Conservation (phyloP, 2,113 vertebrate genomes). For the Upupa epops region DNA sequence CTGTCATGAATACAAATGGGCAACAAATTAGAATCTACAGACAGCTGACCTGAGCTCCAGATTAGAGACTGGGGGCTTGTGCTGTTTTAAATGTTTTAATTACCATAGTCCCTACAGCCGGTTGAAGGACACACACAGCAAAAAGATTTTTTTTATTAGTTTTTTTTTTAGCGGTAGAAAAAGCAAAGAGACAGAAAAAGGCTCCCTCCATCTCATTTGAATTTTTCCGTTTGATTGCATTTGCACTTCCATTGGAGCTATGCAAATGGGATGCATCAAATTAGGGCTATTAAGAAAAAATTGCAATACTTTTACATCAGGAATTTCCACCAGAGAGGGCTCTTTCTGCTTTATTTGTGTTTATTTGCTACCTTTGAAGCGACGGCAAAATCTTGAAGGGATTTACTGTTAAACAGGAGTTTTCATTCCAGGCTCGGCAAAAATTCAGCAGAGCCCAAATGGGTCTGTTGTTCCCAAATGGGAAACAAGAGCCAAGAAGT, state of each 20-base stretch:
- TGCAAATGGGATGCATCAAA: conserved; percentile 76
- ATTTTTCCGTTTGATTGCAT: conserved; percentile 71
- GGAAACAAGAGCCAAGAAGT: accelerated
- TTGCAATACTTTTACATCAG: not conserved
- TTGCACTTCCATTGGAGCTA: conserved; percentile 75
- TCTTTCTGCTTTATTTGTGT: not conserved
- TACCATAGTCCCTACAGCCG: conserved; percentile 83
- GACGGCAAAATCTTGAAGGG: not conserved
- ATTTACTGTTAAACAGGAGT: not conserved
- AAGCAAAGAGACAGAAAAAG: conserved; percentile 56
- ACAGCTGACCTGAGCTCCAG: conserved; percentile 93
- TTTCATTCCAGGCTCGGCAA: not conserved
- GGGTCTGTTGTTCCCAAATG: too few species aligned
- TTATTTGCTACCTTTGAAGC: not conserved
- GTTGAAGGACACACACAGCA: conserved; percentile 88
- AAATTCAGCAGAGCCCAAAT: not conserved
- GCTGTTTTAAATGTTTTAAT: conserved; percentile 95
- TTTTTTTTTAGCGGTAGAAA: conserved; percentile 50
- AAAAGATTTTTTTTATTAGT: conserved; percentile 54
- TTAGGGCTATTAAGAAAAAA: conserved; percentile 68
- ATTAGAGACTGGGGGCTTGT: conserved; percentile 84
- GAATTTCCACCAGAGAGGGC: not conserved
- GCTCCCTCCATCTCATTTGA: conserved; percentile 59
- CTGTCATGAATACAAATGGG: conserved; percentile 98
- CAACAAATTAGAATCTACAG: conserved; percentile 98